A percentile compares a stretch with the other conserved stretches of the same genome.
Conservation (phyloP, 2,113 vertebrate genomes). For the Prunella himalayana region DNA sequence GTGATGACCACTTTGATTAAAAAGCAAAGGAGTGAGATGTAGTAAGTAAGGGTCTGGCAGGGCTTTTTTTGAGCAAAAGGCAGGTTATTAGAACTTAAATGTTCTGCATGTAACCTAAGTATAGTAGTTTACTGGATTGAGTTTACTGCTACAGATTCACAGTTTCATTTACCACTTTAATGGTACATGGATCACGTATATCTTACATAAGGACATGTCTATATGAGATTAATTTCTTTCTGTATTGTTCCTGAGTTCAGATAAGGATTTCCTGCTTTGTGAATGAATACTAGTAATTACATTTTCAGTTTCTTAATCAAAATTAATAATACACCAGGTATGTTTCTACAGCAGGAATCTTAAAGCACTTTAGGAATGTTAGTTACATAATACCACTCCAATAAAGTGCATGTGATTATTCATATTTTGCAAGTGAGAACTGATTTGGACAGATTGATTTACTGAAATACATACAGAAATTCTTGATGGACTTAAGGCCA, state of each 20-base stretch:
- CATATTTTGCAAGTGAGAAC: not conserved
- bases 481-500: not conserved
- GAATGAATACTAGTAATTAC: not conserved
- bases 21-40: not conserved
- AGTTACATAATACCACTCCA: not conserved
- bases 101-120: not conserved
- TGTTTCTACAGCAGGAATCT: constrained; percentile 23
- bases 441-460: not conserved
- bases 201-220: not conserved
- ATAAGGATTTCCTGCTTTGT: not conserved
- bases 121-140: not conserved
- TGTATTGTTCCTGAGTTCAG: not conserved
- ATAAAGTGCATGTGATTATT: not conserved
- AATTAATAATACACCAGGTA: not conserved
- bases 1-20: not conserved
- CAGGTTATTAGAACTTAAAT: not conserved
- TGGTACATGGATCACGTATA: not conserved
- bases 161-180: not conserved
- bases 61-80: not conserved
- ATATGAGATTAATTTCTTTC: not conserved
- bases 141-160: not conserved
- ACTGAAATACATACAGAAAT: not conserved
- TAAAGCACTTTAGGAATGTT: not conserved
- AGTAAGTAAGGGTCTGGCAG: not conserved
- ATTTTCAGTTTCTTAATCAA: constrained; percentile 2